phyloP scores from a whole-genome alignment of 2,888 invertebrate species.

The Prenolepis imparis region DNA sequence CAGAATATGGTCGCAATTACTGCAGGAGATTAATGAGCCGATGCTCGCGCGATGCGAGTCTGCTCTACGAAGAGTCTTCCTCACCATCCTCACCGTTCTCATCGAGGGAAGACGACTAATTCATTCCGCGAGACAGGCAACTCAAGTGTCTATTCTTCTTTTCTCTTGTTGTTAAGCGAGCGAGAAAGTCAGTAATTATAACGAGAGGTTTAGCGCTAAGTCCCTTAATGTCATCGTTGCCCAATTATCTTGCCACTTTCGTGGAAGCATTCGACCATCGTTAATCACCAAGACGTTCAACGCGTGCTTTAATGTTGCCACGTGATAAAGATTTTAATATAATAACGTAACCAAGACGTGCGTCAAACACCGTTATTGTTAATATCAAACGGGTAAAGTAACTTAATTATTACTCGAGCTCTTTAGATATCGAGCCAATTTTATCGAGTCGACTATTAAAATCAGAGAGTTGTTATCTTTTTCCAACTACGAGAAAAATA shows the following conservation, averaged over 20 bases:
- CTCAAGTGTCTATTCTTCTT: constrained; percentile 74
- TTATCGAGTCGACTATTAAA: neutral
- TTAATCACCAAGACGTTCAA: constrained; percentile 45
- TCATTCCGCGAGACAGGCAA: constrained; percentile 74
- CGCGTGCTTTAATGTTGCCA: constrained; percentile 43
- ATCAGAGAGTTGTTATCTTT: neutral
- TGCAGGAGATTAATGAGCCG: constrained; percentile 84
- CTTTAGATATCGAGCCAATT: constrained; percentile 17
- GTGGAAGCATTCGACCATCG: constrained; percentile 55
- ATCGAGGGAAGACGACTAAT: constrained; percentile 75
- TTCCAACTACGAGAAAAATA: constrained; percentile 13
- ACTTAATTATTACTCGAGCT: constrained; percentile 42
- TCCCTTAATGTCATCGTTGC: constrained; percentile 69
- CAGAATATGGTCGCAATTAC: constrained; percentile 84
- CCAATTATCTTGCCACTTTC: constrained; percentile 66
- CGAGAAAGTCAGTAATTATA: constrained; percentile 75
- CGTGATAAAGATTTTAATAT: constrained; percentile 56
- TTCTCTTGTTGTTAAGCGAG: constrained; percentile 70
- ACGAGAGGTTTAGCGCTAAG: constrained; percentile 71
- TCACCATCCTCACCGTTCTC: constrained; percentile 68
- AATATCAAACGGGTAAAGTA: constrained; percentile 31
- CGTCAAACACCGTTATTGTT: constrained; percentile 34
- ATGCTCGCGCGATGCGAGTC: constrained; percentile 81
- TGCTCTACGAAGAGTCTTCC: constrained; percentile 76
- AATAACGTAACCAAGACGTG: constrained; percentile 33